phyloP scores from a whole-genome alignment of 2,888 invertebrate genomes.

The Petrolisthes cinctipes region DNA sequence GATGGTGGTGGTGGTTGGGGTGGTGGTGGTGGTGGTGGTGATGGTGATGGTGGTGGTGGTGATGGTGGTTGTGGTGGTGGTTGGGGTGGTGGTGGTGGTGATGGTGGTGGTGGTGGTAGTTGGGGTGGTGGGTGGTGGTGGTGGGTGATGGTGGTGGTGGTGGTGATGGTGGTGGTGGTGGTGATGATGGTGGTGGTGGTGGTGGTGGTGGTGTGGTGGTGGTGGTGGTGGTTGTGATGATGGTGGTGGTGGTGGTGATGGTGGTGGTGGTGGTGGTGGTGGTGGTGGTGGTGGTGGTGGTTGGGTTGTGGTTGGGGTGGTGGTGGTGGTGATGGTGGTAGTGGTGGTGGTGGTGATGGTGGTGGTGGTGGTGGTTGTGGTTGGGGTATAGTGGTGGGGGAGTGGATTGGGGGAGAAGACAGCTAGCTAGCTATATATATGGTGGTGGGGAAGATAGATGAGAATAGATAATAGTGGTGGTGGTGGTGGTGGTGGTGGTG shows the following conservation, averaged over 20 bases:
- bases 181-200: not conserved
- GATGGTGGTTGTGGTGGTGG: constrained; percentile 5
- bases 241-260: no score
- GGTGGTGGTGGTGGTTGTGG: not conserved
- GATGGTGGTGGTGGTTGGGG: not conserved
- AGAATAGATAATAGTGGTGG: no score
- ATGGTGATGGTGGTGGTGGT: constrained; percentile 6
- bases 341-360: constrained; percentile 9
- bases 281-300: no score
- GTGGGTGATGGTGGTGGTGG: constrained; percentile 5
- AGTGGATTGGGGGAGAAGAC: no score
- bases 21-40: constrained; percentile 10
- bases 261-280: no score
- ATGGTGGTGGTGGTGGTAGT: constrained; percentile 14
- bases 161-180: not conserved
- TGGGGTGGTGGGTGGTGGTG: no score
- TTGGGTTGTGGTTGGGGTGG: no score
- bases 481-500: no score
- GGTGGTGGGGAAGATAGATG: no score
- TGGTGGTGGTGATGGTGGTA: no score
- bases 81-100: constrained; percentile 5
- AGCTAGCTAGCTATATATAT: no score
- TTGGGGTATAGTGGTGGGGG: not conserved
- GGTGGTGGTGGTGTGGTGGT: constrained; percentile 13
- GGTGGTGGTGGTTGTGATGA: no score